A percentile compares a stretch with the other conserved stretches of the same genome.
Conservation (phyloP, 2,888 invertebrate genomes). For the Boloria selene region DNA sequence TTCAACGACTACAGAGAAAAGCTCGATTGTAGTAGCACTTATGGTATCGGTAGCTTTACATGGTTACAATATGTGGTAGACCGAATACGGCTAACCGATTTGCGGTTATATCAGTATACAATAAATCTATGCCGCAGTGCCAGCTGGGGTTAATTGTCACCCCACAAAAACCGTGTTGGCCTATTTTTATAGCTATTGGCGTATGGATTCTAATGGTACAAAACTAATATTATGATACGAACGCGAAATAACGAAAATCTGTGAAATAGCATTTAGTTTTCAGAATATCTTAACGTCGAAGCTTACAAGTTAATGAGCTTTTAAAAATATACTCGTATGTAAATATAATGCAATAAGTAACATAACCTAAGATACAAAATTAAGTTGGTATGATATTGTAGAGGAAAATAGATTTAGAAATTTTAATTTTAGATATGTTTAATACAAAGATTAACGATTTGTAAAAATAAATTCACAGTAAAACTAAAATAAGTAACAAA, state of each 20-base stretch:
- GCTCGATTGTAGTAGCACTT: slow-evolving; percentile 5
- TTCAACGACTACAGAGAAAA: slow-evolving; percentile 9
- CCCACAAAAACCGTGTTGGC: slow-evolving; percentile 23
- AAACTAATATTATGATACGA: background rate
- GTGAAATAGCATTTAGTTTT: background rate
- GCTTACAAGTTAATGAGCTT: no score
- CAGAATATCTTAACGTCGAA: no score
- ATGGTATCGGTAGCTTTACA: background rate
- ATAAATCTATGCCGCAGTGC: slow-evolving; percentile 28
- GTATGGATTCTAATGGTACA: background rate
- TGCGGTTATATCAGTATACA: slow-evolving; percentile 27
- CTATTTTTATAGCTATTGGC: slow-evolving; percentile 17
- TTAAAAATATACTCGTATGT: no score
- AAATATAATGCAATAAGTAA: no score
- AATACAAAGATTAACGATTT: no score
- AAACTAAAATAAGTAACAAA: no score
- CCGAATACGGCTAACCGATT: slow-evolving; percentile 28
- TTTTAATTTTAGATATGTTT: no score
- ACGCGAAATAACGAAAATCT: background rate
- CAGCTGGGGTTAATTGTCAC: slow-evolving; percentile 31
- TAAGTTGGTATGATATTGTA: no score
- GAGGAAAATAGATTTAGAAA: no score
- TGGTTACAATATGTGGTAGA: slow-evolving; percentile 9
- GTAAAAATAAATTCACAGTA: no score
- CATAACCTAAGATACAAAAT: no score